phyloP scores from a whole-genome alignment of 2,113 vertebrate genomes.

The Pluvialis apricaria region DNA sequence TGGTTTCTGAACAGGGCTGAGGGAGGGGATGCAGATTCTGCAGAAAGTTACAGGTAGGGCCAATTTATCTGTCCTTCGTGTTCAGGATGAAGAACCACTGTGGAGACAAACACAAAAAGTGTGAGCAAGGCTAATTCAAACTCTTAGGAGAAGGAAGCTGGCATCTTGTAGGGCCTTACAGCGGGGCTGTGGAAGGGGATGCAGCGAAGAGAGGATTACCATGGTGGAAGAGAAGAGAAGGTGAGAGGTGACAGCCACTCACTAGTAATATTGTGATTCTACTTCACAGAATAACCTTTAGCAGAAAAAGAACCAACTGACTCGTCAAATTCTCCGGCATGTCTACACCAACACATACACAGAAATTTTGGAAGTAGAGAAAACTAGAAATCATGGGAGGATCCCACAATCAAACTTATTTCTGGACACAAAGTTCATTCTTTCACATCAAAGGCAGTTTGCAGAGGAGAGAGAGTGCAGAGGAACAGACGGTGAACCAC shows the following conservation, averaged over 20 bases:
- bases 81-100: not conserved
- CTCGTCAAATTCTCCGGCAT: rapidly evolving
- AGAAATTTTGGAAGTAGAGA: not conserved
- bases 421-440: not conserved
- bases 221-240: not conserved
- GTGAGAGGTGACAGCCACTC: not conserved
- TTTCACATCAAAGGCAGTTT: not conserved
- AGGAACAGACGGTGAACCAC: not conserved
- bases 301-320: not conserved
- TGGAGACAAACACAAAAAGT: not conserved
- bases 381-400: not conserved
- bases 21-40: not conserved
- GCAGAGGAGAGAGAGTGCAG: not conserved
- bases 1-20: not conserved
- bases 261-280: not conserved
- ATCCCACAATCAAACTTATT: not conserved
- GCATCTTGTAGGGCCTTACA: not conserved
- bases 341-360: not conserved
- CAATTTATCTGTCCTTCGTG: not conserved
- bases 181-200: not conserved
- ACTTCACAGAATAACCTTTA: not conserved
- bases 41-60: not conserved
- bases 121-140: not conserved
- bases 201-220: not conserved
- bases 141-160: not conserved